Percentiles rank a stretch among this genome's conserved stretches.
Evolutionary conservation across 2,113 vertebrate species (phyloP).

Genomic region (Lynx canadensis): DNA sequence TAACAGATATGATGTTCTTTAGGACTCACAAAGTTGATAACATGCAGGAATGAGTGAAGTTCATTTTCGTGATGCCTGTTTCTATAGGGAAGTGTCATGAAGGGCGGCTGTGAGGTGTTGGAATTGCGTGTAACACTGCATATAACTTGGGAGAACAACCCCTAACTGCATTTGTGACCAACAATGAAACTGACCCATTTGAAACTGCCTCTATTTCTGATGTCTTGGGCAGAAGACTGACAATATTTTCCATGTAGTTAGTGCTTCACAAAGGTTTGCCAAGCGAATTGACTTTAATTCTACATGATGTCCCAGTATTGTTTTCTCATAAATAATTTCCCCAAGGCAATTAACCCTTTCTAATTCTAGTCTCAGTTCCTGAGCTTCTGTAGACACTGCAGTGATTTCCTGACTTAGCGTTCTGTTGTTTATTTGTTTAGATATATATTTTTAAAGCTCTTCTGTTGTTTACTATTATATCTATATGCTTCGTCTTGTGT

Average conservation of each 20-base stretch:
- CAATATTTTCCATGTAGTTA: not conserved
- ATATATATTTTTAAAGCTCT: not conserved
- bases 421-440: not conserved
- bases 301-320: not conserved
- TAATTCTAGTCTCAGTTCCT: not conserved
- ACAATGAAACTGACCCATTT: not conserved
- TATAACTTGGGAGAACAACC: constrained; percentile 68
- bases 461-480: not conserved
- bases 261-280: not conserved
- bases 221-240: not conserved
- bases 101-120: constrained; percentile 81
- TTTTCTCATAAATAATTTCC: not conserved
- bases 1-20: constrained; percentile 79
- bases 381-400: not conserved
- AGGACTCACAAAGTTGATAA: constrained; percentile 80
- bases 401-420: not conserved
- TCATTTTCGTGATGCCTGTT: constrained; percentile 83
- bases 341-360: not conserved
- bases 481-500: not conserved
- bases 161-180: not conserved
- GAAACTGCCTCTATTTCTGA: not conserved
- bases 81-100: constrained; percentile 83
- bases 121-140: constrained; percentile 83
- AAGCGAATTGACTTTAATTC: not conserved
- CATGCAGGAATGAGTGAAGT: constrained; percentile 81